These are phyloP conservation scores for Crocallis elinguaria DNA, from an alignment of 2,888 invertebrate genomes.

Conservation along the genomic window DNA sequence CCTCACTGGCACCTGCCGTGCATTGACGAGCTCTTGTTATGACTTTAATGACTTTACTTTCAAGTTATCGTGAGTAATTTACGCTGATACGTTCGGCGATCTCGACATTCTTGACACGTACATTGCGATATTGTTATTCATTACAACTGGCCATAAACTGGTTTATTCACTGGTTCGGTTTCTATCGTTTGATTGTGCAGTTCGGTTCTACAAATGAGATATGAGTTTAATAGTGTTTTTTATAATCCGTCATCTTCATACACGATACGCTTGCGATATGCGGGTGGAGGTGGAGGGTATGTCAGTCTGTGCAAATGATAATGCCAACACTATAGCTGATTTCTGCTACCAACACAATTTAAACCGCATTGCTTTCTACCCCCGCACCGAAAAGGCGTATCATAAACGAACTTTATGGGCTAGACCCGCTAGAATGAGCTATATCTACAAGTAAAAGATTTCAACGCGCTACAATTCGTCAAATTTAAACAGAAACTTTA, in stretches of 20 bases:
- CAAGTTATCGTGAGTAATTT: conserved; percentile 14
- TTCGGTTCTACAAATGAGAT: too few relatives aligned
- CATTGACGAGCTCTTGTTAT: conserved; percentile 21
- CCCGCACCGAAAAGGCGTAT: too few relatives aligned
- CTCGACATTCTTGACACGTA: conserved; percentile 13
- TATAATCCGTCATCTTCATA: too few relatives aligned
- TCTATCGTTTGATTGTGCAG: neutral
- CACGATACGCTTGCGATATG: too few relatives aligned
- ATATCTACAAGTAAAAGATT: neutral
- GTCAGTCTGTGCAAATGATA: too few relatives aligned
- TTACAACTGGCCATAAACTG: neutral
- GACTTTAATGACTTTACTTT: conserved; percentile 21
- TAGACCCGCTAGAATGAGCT: too few relatives aligned
- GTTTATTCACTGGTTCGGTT: neutral
- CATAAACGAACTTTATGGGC: too few relatives aligned
- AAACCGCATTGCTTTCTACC: too few relatives aligned
- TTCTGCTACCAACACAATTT: too few relatives aligned
- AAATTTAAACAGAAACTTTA: neutral
- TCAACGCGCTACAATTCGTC: neutral
- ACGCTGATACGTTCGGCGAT: conserved; percentile 16
- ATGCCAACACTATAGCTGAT: too few relatives aligned
- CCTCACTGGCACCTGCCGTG: conserved; percentile 42
- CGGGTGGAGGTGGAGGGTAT: too few relatives aligned
- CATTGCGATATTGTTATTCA: conserved; percentile 5
- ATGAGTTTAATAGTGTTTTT: too few relatives aligned